These are phyloP conservation scores for Drosophila quinaria DNA, from an alignment of 2,888 invertebrate species.

Conservation along the genomic window DNA sequence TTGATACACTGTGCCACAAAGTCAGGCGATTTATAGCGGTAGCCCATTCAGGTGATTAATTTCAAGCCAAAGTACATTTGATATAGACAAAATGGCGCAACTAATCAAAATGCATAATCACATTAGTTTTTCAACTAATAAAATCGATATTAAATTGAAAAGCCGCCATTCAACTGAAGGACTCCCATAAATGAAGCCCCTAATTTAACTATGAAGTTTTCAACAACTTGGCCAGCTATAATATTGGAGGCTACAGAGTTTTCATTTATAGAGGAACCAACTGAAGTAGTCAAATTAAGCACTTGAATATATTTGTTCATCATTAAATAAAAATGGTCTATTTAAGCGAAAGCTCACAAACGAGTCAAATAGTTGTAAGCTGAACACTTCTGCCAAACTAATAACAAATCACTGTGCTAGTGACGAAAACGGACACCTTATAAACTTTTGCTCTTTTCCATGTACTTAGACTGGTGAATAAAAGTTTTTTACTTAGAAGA, in stretches of 20 bases:
- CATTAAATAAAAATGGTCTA: no score
- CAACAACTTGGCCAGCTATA: background rate
- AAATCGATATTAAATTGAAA: background rate
- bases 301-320: background rate
- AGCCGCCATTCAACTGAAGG: background rate
- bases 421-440: no score
- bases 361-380: no score
- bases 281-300: background rate
- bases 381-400: no score
- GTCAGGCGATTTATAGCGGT: slow-evolving; percentile 9
- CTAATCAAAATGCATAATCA: background rate
- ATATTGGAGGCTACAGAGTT: background rate
- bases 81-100: background rate
- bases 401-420: no score
- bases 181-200: background rate
- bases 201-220: background rate
- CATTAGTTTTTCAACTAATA: background rate
- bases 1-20: slow-evolving; percentile 36
- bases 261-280: background rate
- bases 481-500: no score
- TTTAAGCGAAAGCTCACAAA: no score
- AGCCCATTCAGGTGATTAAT: background rate
- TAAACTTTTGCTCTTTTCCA: no score
- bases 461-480: no score
- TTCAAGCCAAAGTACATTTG: background rate